Percentiles rank a stretch among this genome's conserved stretches.
phyloP scores from a whole-genome alignment of 2,888 invertebrate genomes.

The Cheilosia urbana region DNA sequence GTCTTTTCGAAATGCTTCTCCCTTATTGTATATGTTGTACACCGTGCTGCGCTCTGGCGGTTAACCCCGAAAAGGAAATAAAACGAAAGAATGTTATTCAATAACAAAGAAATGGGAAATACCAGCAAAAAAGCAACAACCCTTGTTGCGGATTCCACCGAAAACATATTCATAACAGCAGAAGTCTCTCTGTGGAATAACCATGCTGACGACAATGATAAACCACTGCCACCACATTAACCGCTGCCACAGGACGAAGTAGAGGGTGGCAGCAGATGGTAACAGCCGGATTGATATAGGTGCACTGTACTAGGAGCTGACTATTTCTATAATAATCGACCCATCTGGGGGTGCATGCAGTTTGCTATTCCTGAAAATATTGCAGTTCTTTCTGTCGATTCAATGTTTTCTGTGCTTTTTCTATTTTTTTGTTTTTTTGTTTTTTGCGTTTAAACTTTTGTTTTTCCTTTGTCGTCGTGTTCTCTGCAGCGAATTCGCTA shows the following conservation, averaged over 20 bases:
- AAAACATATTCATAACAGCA: constrained; percentile 44
- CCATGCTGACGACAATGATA: constrained; percentile 72
- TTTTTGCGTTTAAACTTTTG: constrained; percentile 11
- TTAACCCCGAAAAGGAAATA: constrained; percentile 41
- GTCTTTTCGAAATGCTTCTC: constrained; percentile 29
- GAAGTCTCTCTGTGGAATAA: constrained; percentile 44
- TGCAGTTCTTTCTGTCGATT: constrained; percentile 47
- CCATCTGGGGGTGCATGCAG: constrained; percentile 36
- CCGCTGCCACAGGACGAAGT: constrained; percentile 36
- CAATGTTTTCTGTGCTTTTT: not conserved
- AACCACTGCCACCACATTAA: constrained; percentile 61
- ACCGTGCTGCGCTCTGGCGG: constrained; percentile 61
- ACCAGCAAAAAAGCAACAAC: constrained; percentile 42
- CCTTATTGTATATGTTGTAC: constrained; percentile 9
- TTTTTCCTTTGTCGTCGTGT: constrained; percentile 10
- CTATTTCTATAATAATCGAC: constrained; percentile 37
- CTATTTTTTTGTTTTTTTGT: constrained; percentile 25
- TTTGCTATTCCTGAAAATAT: constrained; percentile 41
- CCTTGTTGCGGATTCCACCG: constrained; percentile 48
- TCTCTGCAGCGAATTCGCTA: constrained; percentile 15
- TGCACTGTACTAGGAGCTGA: constrained; percentile 15
- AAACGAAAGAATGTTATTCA: constrained; percentile 63
- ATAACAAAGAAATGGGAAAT: constrained; percentile 67
- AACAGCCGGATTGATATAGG: constrained; percentile 6
- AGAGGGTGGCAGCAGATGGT: not conserved